Conservation (phyloP, 2,113 vertebrate species). For the Dipodomys merriami region DNA sequence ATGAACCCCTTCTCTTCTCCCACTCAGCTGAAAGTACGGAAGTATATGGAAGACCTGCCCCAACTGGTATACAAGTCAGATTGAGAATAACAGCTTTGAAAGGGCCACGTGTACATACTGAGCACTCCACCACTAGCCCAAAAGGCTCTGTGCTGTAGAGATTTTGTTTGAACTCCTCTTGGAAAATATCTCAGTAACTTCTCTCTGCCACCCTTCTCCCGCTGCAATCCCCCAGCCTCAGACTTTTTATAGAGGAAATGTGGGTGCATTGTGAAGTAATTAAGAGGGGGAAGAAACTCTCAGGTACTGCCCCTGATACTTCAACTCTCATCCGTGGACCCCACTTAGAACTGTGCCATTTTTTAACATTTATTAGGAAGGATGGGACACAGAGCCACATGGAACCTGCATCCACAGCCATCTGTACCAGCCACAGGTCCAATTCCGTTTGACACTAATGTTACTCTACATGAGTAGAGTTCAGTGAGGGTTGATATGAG, state of each 20-base stretch:
- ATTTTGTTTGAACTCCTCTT: constrained; percentile 21
- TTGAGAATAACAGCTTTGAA: constrained; percentile 14
- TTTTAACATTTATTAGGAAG: constrained; percentile 59
- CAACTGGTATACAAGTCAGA: neutral
- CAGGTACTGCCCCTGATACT: neutral
- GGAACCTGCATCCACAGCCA: constrained; percentile 65
- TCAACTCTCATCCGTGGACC: neutral
- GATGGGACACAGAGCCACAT: neutral
- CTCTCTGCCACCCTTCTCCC: neutral
- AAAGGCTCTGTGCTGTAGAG: constrained; percentile 43
- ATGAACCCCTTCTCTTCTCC: neutral
- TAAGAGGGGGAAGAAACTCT: constrained; percentile 1
- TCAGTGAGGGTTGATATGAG: constrained; percentile 73
- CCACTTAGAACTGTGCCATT: neutral
- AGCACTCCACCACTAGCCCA: constrained; percentile 13
- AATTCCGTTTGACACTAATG: constrained; percentile 68
- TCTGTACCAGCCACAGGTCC: constrained; percentile 73
- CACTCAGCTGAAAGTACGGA: neutral
- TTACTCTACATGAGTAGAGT: constrained; percentile 74
- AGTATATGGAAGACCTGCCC: neutral
- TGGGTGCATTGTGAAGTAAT: neutral
- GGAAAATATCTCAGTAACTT: constrained; percentile 42
- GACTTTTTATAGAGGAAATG: neutral
- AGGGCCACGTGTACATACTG: constrained; percentile 9
- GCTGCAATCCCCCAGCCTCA: neutral